A percentile compares a stretch with the other conserved stretches of the same genome.
Evolutionary conservation across 2,797 vertebrate species (phyloP).

Genomic region (Myripristis murdjan): DNA sequence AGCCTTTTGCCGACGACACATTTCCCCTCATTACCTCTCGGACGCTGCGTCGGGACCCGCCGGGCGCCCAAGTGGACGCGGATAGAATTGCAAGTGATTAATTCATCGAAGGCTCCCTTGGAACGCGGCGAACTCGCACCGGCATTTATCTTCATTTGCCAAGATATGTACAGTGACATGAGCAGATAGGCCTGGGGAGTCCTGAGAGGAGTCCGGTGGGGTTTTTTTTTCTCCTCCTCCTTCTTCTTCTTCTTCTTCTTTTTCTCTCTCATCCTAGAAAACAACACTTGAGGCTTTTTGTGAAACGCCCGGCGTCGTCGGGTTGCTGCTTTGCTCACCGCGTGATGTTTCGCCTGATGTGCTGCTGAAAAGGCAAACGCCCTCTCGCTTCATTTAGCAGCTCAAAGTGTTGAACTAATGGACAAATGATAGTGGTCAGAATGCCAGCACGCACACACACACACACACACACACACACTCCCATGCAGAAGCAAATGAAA

Average conservation of each 20-base stretch:
- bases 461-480: too few relatives aligned
- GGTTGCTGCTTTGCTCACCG: conserved; percentile 17
- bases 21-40: conserved; percentile 70
- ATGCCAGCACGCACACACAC: conserved; percentile 37
- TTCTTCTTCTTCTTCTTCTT: too few relatives aligned
- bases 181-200: conserved; percentile 70
- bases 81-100: conserved; percentile 86
- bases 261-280: conserved; percentile 15
- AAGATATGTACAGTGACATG: conserved; percentile 74
- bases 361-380: neutral
- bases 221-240: too few relatives aligned
- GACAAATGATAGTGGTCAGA: conserved; percentile 37
- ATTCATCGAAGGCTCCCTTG: conserved; percentile 78
- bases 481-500: conserved; percentile 40
- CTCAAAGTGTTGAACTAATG: conserved; percentile 59
- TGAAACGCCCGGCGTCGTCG: neutral
- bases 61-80: conserved; percentile 79
- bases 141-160: conserved; percentile 87
- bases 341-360: neutral
- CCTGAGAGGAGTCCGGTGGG: conserved; percentile 44
- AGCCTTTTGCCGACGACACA: conserved; percentile 16
- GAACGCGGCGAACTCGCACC: conserved; percentile 65
- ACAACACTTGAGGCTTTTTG: conserved; percentile 12
- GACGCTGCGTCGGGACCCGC: conserved; percentile 50
- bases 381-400: conserved; percentile 55